Percentiles rank a stretch among this genome's conserved stretches.
Conservation (phyloP, 2,888 invertebrate genomes). For the Morpho achilles region DNA sequence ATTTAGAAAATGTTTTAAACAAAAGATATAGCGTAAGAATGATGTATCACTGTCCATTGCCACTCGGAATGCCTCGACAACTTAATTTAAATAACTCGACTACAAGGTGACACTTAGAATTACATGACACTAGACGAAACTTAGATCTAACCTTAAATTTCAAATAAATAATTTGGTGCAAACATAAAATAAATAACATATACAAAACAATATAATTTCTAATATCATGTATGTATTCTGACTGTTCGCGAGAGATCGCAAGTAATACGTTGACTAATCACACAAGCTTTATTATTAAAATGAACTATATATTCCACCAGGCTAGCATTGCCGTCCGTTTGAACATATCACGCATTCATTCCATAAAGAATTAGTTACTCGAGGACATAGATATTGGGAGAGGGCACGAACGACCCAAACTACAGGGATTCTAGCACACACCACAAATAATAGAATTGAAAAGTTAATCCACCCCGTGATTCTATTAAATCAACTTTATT, state of each 20-base stretch:
- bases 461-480: conserved; percentile 16
- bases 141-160: conserved; percentile 66
- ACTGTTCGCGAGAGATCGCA: conserved; percentile 65
- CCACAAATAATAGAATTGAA: conserved; percentile 39
- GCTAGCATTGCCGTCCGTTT: conserved; percentile 27
- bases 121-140: conserved; percentile 74
- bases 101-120: conserved; percentile 74
- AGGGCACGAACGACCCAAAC: conserved; percentile 50
- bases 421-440: conserved; percentile 63
- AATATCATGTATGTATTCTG: conserved; percentile 44
- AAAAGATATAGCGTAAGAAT: conserved; percentile 28
- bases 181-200: conserved; percentile 49
- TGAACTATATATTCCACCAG: conserved; percentile 37
- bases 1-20: conserved; percentile 8
- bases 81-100: conserved; percentile 67
- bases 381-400: conserved; percentile 55
- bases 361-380: conserved; percentile 67
- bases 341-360: conserved; percentile 62
- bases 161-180: conserved; percentile 72
- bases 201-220: conserved; percentile 53
- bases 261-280: conserved; percentile 64
- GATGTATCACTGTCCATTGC: conserved; percentile 40
- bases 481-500: conserved; percentile 13
- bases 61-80: conserved; percentile 60
- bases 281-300: conserved; percentile 58